These are phyloP conservation scores for Agelastica alni DNA, from an alignment of 2,888 invertebrate species.

Conservation along the genomic window DNA sequence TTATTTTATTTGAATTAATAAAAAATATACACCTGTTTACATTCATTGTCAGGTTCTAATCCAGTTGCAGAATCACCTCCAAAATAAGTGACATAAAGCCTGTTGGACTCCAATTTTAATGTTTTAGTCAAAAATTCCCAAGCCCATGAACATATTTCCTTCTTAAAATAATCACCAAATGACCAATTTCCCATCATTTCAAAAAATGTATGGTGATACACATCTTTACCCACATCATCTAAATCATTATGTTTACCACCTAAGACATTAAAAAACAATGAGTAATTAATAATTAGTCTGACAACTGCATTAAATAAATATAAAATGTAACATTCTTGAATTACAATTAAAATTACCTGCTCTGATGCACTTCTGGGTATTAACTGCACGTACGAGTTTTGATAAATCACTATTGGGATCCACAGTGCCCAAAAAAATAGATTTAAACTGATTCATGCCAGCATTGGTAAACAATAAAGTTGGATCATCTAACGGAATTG, in stretches of 20 bases:
- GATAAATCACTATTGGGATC: conserved; percentile 97
- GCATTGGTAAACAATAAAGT: conserved; percentile 98
- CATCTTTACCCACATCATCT: conserved; percentile 99
- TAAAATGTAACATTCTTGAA: conserved; percentile 3
- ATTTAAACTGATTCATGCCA: conserved; percentile 99
- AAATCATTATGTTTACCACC: conserved; percentile 99
- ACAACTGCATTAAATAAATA: background rate
- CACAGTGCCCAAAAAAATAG: conserved; percentile 93
- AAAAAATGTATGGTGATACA: conserved; percentile 99
- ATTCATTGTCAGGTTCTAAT: conserved; percentile 90
- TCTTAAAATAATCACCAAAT: conserved; percentile 99
- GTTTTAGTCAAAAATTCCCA: conserved; percentile 93
- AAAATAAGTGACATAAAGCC: conserved; percentile 98
- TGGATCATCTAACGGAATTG: conserved; percentile 97
- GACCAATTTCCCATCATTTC: conserved; percentile 99
- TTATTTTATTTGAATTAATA: background rate
- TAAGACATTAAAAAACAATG: background rate
- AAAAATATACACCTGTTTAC: conserved; percentile 61
- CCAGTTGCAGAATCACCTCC: conserved; percentile 85
- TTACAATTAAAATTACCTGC: conserved; percentile 58
- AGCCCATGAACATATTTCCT: conserved; percentile 95
- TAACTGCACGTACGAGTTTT: conserved; percentile 84
- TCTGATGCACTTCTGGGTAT: conserved; percentile 98
- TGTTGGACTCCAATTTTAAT: conserved; percentile 77
- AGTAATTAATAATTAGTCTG: background rate